These are phyloP conservation scores for Mungos mungo DNA, from an alignment of 2,113 vertebrate species.

Conservation along the genomic window DNA sequence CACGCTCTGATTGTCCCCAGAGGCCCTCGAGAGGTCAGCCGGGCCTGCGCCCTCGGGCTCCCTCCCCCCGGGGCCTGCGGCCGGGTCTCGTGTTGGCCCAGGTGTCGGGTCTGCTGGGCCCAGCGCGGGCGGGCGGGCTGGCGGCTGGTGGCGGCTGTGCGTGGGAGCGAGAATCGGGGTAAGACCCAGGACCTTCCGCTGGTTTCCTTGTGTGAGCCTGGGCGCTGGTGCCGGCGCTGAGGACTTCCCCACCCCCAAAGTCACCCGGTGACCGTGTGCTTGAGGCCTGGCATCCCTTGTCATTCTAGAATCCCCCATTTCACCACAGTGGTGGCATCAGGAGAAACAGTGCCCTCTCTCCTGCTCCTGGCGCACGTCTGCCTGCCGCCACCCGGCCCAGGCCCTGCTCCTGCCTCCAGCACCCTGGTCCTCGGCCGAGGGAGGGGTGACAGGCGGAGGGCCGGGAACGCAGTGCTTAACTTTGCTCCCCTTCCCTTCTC, in stretches of 20 bases:
- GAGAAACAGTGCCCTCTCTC: conserved; percentile 71
- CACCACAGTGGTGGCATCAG: conserved; percentile 73
- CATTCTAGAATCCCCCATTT: not conserved
- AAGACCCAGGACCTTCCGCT: not conserved
- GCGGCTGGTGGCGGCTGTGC: fast-evolving
- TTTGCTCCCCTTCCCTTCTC: not conserved
- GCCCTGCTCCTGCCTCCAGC: not conserved
- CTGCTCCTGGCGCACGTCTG: not conserved
- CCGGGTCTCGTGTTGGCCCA: not conserved
- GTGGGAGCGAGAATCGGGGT: fast-evolving
- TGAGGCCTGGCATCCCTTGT: not conserved
- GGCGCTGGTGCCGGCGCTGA: too few species aligned
- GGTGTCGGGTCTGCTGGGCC: too few species aligned
- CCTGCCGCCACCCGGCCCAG: not conserved
- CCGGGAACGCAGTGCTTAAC: not conserved
- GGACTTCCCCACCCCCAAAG: not conserved
- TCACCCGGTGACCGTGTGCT: not conserved
- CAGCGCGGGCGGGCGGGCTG: fast-evolving
- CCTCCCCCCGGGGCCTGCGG: not conserved
- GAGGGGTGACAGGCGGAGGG: conserved; percentile 1
- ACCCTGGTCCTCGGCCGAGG: fast-evolving
- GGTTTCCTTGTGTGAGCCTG: fast-evolving
- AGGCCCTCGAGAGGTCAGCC: not conserved
- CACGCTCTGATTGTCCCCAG: not conserved
- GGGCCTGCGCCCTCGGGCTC: not conserved